These are phyloP conservation scores for Plodia interpunctella DNA, from an alignment of 1,140 invertebrate species.

Conservation along the genomic window DNA sequence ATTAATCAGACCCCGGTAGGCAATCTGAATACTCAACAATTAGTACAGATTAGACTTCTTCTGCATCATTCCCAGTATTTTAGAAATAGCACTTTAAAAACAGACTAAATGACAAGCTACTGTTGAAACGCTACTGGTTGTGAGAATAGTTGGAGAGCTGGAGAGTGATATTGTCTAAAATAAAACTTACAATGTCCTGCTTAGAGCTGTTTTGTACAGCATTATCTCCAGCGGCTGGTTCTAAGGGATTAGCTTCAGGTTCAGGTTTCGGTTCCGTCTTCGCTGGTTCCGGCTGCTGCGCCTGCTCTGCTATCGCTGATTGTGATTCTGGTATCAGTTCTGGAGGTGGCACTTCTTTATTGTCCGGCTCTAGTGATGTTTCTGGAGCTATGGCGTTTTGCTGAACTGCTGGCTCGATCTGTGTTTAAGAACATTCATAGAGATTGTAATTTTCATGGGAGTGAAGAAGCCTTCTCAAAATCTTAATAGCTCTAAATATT, in stretches of 20 bases:
- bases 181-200: not conserved
- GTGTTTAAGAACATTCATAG: not conserved
- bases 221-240: not conserved
- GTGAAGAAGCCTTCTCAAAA: no score
- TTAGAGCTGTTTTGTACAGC: not conserved
- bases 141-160: no score
- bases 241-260: not conserved
- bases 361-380: not conserved
- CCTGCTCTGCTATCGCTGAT: not conserved
- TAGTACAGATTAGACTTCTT: no score
- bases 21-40: no score
- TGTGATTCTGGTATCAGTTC: not conserved
- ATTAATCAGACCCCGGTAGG: no score
- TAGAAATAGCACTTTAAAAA: no score
- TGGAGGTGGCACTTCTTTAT: conserved; percentile 3
- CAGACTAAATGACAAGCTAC: no score
- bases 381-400: not conserved
- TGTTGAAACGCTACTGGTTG: no score
- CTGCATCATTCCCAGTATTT: no score
- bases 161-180: no score
- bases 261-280: not conserved
- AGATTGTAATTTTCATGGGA: no score
- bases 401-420: not conserved
- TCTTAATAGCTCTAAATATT: no score
- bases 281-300: not conserved